Percentiles rank a stretch among this genome's conserved stretches.
These are phyloP conservation scores for Habrosyne pyritoides DNA, from an alignment of 2,888 invertebrate genomes.

Conservation along the genomic window DNA sequence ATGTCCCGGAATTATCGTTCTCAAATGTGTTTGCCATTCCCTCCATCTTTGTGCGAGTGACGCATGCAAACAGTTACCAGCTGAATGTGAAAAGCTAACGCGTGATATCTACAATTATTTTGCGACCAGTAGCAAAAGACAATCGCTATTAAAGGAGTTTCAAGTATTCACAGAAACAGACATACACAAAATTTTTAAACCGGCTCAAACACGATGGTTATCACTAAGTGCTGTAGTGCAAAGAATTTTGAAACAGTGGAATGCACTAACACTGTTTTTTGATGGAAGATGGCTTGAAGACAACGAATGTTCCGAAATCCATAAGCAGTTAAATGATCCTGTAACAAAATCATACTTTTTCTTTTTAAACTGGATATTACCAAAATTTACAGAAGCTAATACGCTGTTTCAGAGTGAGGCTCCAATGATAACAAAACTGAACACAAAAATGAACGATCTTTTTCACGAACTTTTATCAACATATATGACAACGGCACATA, in stretches of 20 bases:
- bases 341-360: no score
- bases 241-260: conserved; percentile 17
- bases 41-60: conserved; percentile 23
- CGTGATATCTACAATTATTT: conserved; percentile 16
- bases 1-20: conserved; percentile 21
- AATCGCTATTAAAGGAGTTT: conserved; percentile 11
- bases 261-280: conserved; percentile 15
- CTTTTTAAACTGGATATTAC: no score
- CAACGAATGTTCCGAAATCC: no score
- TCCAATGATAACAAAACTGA: no score
- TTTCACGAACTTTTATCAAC: no score
- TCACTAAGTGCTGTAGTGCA: not conserved
- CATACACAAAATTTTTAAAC: conserved; percentile 15
- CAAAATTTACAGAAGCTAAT: no score
- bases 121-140: conserved; percentile 13
- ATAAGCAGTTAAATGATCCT: no score
- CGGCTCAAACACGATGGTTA: conserved; percentile 18
- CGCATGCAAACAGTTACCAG: conserved; percentile 21
- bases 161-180: conserved; percentile 12
- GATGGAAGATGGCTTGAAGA: no score
- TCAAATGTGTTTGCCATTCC: conserved; percentile 28
- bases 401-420: no score
- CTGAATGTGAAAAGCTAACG: conserved; percentile 19
- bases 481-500: no score
- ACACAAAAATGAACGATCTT: no score